Evolutionary conservation across 1,140 invertebrate genomes (phyloP).

Genomic region (Liolophura sinensis): DNA sequence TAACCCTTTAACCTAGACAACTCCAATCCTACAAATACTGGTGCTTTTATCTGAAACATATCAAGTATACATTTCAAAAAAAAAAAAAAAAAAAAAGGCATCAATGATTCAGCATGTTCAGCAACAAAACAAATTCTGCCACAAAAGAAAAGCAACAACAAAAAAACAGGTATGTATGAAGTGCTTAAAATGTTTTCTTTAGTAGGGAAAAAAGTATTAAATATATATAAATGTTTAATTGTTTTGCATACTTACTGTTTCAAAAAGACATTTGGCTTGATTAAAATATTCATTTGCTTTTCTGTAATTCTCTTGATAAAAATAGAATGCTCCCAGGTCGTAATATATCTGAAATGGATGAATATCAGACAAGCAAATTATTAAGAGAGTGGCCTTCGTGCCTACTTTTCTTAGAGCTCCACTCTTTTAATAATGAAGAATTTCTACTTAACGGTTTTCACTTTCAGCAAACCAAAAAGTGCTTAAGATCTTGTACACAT

Average conservation of each 20-base stretch:
- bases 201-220: no score
- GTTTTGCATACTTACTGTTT: conserved; percentile 21
- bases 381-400: no score
- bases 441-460: background rate
- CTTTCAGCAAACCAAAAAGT: background rate
- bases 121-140: no score
- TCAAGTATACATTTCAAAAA: no score
- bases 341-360: conserved; percentile 35
- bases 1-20: conserved; percentile 28
- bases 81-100: background rate
- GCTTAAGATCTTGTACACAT: background rate
- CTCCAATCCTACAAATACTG: conserved; percentile 29
- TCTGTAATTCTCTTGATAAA: conserved; percentile 38
- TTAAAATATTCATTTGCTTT: conserved; percentile 37
- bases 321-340: conserved; percentile 39
- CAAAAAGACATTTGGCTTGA: conserved; percentile 22
- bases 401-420: background rate
- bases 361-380: background rate
- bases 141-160: no score
- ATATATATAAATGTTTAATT: no score
- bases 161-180: no score
- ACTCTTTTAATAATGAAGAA: background rate
- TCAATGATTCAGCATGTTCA: no score
- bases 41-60: conserved; percentile 25
- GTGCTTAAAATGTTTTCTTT: no score